Evolutionary conservation across 64 coral and sea anemone genomes (phyloP).

Genomic region (Montipora foliosa): DNA sequence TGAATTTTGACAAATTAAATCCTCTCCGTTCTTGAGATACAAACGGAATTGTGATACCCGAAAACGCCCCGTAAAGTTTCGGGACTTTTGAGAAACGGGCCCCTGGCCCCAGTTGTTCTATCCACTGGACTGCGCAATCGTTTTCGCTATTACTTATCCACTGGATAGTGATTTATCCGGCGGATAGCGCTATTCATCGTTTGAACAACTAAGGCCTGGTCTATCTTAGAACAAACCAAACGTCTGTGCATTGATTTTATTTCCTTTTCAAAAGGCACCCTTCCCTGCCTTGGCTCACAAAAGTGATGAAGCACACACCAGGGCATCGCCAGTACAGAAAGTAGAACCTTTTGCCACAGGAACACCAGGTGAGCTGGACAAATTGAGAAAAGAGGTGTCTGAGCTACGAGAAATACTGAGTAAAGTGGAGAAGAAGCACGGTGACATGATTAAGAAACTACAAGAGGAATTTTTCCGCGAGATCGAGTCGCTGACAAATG

Average conservation of each 20-base stretch:
- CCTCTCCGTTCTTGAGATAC: too few relatives aligned
- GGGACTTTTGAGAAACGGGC: too few relatives aligned
- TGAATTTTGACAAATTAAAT: too few relatives aligned
- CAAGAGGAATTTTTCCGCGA: conserved; percentile 52
- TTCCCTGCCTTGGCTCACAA: not conserved
- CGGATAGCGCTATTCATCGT: too few relatives aligned
- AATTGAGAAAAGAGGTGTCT: conserved; percentile 49
- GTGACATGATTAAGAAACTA: conserved; percentile 51
- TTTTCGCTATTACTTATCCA: too few relatives aligned
- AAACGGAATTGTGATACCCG: too few relatives aligned
- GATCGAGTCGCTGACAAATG: conserved; percentile 81
- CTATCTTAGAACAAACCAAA: too few relatives aligned
- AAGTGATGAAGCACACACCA: not conserved
- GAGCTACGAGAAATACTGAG: conserved; percentile 54
- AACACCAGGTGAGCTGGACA: conserved; percentile 46
- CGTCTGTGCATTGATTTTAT: not conserved
- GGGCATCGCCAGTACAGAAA: conserved; percentile 7
- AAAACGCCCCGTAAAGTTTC: too few relatives aligned
- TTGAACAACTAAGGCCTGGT: too few relatives aligned
- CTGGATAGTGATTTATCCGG: too few relatives aligned
- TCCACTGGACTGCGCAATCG: too few relatives aligned
- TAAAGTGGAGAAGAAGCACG: conserved; percentile 76
- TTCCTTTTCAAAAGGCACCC: conserved; percentile 15
- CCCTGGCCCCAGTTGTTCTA: too few relatives aligned
- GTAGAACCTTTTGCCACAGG: conserved; percentile 37